Base-by-base conservation (phyloP, 2,113 vertebrate genomes). In the Sorex fumeus region DNA sequence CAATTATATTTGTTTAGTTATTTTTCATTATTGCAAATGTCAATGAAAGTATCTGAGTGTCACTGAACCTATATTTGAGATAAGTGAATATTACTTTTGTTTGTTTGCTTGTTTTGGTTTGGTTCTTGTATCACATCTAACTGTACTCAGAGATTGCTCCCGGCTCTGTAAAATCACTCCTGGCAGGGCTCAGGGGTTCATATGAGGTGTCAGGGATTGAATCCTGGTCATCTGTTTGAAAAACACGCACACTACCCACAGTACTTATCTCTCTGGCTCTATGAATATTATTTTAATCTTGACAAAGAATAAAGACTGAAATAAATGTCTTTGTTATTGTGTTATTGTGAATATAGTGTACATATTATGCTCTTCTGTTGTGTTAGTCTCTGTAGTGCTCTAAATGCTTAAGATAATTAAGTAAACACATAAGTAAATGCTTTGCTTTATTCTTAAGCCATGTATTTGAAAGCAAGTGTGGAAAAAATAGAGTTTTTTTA, bases 401-500 rank as follows among this genome's bases (percentile, higher is more conserved):
- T 66, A 74, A 21, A 84, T 9, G n/a, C n/a, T n/a, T n/a, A n/a
- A n/a, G n/a, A n/a, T n/a, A n/a, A n/a, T n/a, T n/a, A n/a, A 0
- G 78, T 0, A 70, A 36, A 45, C 12, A 15, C 3, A 75, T 27
- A 23, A 71, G 47, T 34, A 23, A 40, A 76, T 1, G 0, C 9
- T 81, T 27, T 40, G 30, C 30, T 91, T 83, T 67, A 23, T 27
- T 57, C 81, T 84, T 60, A 79, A 94, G 23, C 27, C 85, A 30
- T 34, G 40, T 23, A 18, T 60, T 34, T 71, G 43, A 94, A 93
- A 40, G 27, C 34, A 87, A 79, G 30, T 19, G 25, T 28, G 19
- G 25, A 81, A 67, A 91, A 83, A 86, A 57, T 18, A 69, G 70
- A 90, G 83, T 81, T 64, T 11, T n/a, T 75, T 90, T 86, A 18